Percentiles rank a stretch among this genome's conserved stretches.
These are phyloP conservation scores for Sylvilagus floridanus DNA, from an alignment of 2,797 vertebrate genomes.

Conservation along the genomic window DNA sequence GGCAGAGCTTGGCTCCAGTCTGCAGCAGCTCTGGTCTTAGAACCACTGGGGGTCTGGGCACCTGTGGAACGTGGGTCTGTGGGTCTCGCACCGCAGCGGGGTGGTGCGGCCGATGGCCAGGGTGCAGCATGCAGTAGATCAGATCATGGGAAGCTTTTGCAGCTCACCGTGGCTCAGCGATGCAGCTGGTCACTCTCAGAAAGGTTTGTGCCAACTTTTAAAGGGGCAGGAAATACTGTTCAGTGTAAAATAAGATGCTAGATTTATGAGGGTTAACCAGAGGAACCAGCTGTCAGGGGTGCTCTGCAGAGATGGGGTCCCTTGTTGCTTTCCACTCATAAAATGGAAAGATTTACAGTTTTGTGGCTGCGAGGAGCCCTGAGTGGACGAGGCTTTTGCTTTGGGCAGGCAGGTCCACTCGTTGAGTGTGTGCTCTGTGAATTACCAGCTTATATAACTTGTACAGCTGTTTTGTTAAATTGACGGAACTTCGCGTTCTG, in stretches of 20 bases:
- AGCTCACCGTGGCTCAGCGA: background rate
- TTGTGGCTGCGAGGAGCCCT: background rate
- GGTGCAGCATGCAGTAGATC: too few species aligned
- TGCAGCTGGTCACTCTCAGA: background rate
- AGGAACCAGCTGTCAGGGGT: background rate
- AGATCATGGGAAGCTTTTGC: too few species aligned
- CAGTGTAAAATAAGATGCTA: background rate
- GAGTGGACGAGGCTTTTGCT: background rate
- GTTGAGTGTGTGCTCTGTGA: background rate
- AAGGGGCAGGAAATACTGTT: background rate
- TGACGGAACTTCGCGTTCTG: background rate
- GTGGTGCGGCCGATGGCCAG: too few species aligned
- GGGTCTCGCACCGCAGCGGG: too few species aligned
- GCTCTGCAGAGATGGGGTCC: background rate
- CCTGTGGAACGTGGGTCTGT: too few species aligned
- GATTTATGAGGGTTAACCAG: background rate
- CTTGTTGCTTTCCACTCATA: background rate
- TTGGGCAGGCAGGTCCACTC: background rate
- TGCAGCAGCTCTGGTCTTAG: background rate
- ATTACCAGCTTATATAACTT: background rate
- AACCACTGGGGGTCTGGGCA: background rate
- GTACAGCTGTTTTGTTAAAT: slow-evolving; percentile 31
- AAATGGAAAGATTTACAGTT: background rate
- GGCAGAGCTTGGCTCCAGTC: background rate
- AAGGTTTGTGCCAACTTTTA: background rate